A percentile compares a stretch with the other conserved stretches of the same genome.
Evolutionary conservation across 1,140 invertebrate genomes (phyloP).

Genomic region (Octopus bimaculoides): DNA sequence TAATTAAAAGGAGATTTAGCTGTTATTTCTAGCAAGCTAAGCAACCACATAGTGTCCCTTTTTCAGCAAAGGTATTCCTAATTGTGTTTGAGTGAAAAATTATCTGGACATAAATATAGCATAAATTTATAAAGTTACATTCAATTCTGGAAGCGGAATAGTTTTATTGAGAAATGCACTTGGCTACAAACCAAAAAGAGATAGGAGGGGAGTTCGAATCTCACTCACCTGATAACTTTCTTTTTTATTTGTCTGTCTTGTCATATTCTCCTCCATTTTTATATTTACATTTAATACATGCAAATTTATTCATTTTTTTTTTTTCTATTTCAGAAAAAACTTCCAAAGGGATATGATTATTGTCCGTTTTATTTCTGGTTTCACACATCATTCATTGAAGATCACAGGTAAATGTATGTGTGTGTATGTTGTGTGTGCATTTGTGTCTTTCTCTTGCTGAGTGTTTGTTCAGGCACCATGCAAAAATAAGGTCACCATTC

Average conservation of each 20-base stretch:
- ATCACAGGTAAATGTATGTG: slow-evolving; percentile 48
- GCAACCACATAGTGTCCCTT: no score
- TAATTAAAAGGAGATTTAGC: no score
- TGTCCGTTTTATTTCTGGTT: slow-evolving; percentile 65
- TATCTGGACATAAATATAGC: no score
- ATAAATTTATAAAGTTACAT: background rate
- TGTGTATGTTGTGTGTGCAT: background rate
- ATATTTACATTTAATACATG: background rate
- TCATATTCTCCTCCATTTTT: background rate
- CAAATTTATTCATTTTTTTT: background rate
- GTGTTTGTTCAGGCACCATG: background rate
- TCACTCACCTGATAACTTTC: background rate
- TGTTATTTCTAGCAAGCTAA: no score
- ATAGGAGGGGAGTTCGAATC: background rate
- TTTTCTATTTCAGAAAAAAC: slow-evolving; percentile 50
- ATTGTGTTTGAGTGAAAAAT: no score
- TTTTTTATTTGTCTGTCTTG: background rate
- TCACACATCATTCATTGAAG: slow-evolving; percentile 60
- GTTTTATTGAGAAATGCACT: background rate
- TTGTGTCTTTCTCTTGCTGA: background rate
- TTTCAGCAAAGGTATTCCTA: no score
- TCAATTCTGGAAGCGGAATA: background rate
- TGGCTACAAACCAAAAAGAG: background rate
- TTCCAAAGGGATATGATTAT: slow-evolving; percentile 62
- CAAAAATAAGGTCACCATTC: background rate